Conservation (phyloP, 2,797 vertebrate genomes). For the Spinibarbus caldwelli region DNA sequence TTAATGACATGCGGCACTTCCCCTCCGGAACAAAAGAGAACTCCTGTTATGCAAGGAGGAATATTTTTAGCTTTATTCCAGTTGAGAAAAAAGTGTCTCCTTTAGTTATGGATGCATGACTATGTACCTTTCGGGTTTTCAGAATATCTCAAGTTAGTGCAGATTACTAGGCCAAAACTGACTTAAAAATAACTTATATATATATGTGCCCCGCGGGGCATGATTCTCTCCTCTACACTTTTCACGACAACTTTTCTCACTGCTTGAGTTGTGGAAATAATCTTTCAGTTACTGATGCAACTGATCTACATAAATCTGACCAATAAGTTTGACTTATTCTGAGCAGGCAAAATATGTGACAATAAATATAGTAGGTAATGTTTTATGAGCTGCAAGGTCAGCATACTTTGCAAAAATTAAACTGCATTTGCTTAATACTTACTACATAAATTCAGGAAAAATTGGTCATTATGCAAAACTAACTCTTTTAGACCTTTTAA, state of each 20-base stretch:
- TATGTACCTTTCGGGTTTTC: too few relatives aligned
- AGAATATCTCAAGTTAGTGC: too few relatives aligned
- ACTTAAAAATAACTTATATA: too few relatives aligned
- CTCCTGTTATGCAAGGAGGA: conserved; percentile 15
- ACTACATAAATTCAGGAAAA: neutral
- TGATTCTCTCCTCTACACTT: neutral
- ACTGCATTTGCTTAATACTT: neutral
- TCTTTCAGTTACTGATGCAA: neutral
- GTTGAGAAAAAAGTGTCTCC: conserved; percentile 35
- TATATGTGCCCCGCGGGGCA: neutral
- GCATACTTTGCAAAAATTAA: neutral
- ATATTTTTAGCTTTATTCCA: conserved; percentile 46
- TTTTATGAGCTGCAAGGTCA: neutral
- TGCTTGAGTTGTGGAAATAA: neutral
- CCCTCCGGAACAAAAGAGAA: conserved; percentile 33
- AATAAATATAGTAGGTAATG: neutral
- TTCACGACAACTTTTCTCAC: neutral
- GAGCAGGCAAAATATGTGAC: neutral
- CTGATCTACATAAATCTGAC: conserved; percentile 7
- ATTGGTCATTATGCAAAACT: neutral
- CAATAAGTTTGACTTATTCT: neutral
- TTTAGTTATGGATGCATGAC: conserved; percentile 43
- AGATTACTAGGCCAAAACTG: too few relatives aligned
- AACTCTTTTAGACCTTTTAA: neutral
- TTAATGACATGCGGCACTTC: conserved; percentile 8